These are phyloP conservation scores for Lateolabrax maculatus DNA, from an alignment of 2,797 vertebrate species.

Conservation along the genomic window DNA sequence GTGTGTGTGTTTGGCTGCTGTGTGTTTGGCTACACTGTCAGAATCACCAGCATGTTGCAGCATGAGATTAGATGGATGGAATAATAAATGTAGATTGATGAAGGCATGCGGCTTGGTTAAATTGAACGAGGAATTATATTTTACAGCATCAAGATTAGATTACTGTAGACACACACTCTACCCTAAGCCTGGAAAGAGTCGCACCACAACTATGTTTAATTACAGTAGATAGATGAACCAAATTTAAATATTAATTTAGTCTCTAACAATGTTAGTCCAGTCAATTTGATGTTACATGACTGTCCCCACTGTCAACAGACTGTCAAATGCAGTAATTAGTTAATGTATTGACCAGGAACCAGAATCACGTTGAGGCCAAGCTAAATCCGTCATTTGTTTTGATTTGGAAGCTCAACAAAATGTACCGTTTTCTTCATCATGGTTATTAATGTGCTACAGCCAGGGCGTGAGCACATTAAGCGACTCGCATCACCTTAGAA, in stretches of 20 bases:
- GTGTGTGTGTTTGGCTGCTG: neutral
- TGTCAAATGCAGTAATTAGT: neutral
- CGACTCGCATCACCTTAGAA: slow-evolving; percentile 1
- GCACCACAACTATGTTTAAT: neutral
- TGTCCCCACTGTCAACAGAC: neutral
- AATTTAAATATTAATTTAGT: neutral
- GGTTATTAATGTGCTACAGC: slow-evolving; percentile 4
- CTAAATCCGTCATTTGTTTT: slow-evolving; percentile 1
- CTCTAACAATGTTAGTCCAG: neutral
- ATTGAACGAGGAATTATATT: slow-evolving; percentile 26
- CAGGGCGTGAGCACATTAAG: slow-evolving; percentile 16
- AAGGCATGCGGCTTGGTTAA: slow-evolving; percentile 15
- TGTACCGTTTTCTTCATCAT: slow-evolving; percentile 2
- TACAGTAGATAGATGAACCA: neutral
- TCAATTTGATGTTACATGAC: neutral
- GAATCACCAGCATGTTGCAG: slow-evolving; percentile 12
- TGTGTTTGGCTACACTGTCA: neutral
- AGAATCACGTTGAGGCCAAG: neutral
- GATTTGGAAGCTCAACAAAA: neutral
- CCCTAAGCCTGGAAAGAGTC: neutral
- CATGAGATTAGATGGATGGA: slow-evolving; percentile 18
- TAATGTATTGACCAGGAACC: neutral
- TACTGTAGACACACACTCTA: neutral
- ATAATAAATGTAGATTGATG: slow-evolving; percentile 14
- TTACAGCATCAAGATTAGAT: slow-evolving; percentile 3